Percentiles rank a stretch among this genome's conserved stretches.
These are phyloP conservation scores for Tetragnatha versicolor DNA, from an alignment of 1,140 invertebrate species.

Conservation along the genomic window DNA sequence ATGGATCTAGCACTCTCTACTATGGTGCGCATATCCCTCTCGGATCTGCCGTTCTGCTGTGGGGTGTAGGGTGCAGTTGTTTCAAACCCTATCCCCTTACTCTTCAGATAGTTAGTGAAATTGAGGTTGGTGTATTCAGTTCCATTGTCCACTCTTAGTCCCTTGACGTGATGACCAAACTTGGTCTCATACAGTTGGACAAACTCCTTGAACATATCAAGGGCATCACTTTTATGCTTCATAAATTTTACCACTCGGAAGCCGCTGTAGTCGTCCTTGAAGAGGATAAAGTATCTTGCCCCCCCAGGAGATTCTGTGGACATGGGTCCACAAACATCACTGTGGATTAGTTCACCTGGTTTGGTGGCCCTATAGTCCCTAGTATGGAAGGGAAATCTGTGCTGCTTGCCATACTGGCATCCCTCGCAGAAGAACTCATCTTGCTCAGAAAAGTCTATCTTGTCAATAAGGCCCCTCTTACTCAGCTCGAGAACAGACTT, in stretches of 20 bases:
- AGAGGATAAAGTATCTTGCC: constrained; percentile 61
- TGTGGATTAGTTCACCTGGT: constrained; percentile 59
- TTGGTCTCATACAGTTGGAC: constrained; percentile 57
- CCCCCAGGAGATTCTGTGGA: constrained; percentile 58
- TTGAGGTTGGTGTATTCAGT: constrained; percentile 62
- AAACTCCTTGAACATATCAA: constrained; percentile 52
- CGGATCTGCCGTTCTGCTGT: constrained; percentile 36
- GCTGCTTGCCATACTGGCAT: constrained; percentile 2
- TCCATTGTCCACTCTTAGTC: constrained; percentile 64
- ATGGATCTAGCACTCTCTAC: constrained; percentile 40
- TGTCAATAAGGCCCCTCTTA: constrained; percentile 11
- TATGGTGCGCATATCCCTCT: constrained; percentile 39
- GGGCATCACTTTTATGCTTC: constrained; percentile 61
- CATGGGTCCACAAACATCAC: constrained; percentile 62
- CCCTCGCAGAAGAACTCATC: constrained; percentile 13
- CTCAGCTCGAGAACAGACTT: constrained; percentile 9
- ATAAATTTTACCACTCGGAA: constrained; percentile 63
- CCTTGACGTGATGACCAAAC: constrained; percentile 59
- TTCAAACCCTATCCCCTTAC: constrained; percentile 7
- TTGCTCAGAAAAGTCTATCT: neutral
- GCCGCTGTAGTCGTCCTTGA: constrained; percentile 64
- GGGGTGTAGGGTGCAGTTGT: constrained; percentile 9
- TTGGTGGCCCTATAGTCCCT: constrained; percentile 3
- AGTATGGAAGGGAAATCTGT: neutral
- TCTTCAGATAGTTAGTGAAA: neutral